Evolutionary conservation across 1,140 invertebrate species (phyloP).

Genomic region (Homalodisca vitripennis): DNA sequence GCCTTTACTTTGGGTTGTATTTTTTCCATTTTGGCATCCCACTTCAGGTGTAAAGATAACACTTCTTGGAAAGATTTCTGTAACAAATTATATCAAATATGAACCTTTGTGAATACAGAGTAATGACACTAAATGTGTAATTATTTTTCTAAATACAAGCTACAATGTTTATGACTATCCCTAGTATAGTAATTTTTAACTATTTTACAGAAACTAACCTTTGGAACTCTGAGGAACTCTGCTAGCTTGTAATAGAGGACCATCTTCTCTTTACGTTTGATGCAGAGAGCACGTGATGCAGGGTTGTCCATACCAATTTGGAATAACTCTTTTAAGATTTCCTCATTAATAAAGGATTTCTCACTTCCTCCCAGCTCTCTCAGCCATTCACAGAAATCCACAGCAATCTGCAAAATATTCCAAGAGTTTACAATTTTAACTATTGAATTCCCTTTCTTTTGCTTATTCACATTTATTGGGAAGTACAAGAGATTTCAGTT

Average conservation of each 20-base stretch:
- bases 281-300: constrained; percentile 34
- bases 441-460: no score
- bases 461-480: no score
- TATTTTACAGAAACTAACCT: constrained; percentile 19
- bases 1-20: background rate
- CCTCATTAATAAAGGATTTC: constrained; percentile 33
- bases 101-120: background rate
- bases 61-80: constrained; percentile 23
- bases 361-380: constrained; percentile 32
- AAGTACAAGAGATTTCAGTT: no score
- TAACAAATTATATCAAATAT: constrained; percentile 2
- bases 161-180: background rate
- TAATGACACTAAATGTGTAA: background rate
- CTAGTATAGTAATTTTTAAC: background rate
- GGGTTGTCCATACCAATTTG: constrained; percentile 37
- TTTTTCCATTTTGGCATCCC: constrained; percentile 13
- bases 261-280: constrained; percentile 31
- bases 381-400: constrained; percentile 37
- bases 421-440: no score
- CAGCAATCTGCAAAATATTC: constrained; percentile 35
- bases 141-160: background rate
- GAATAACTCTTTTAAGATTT: constrained; percentile 36
- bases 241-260: constrained; percentile 30
- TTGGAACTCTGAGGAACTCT: constrained; percentile 19
- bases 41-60: background rate